Evolutionary conservation across 1,140 invertebrate genomes (phyloP), one percentile per base, ranked within the genome.

Genomic region (Eumaeus atala): DNA sequence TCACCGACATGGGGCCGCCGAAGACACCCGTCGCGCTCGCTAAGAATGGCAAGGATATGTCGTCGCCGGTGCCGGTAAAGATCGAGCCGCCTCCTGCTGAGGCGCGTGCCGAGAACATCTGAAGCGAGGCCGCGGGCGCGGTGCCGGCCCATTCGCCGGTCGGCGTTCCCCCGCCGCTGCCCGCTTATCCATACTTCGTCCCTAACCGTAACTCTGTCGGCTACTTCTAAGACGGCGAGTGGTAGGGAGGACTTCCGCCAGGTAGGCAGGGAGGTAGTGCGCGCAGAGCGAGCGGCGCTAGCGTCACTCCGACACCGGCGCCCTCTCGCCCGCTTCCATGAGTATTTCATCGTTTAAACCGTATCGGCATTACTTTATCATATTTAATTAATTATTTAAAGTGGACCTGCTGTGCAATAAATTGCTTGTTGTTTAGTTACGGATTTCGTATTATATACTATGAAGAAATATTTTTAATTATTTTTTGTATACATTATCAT

Each of bases 401-500:
- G 68, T 76, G 75, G 72, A 83, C 73, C 76, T 59, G 75, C 79
- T 83, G 79, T 85, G 82, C 82, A 85, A 85, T 85, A 84, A 61
- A 70, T 77, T 80, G 82, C 79, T 85, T 79, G 73, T 83, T 80
- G 72, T 81, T 78, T 84, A 82, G 71, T 83, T 80, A 76, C 72
- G 70, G 71, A 67, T 77, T 70, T 77, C 72, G 61, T 78, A 77
- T 72, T 63, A 44, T 44, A 16, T 44, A 70, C 68, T 72, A 70
- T 66, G 48, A 69, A 72, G 66, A 61, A 65, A 62, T 74, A 77
- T 74, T 74, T 44, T 74, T 65, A 61, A 68, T 72, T 66, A 68
- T 68, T 71, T 72, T 72, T 66, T 74, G 59, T 77, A 74, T 72
- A 73, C 69, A 62, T 70, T 66, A 57, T 66, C 54, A 56, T 75